Percentiles rank a stretch among this genome's conserved stretches.
Conservation (phyloP, 2,113 vertebrate species). For the Barbus barbus region DNA sequence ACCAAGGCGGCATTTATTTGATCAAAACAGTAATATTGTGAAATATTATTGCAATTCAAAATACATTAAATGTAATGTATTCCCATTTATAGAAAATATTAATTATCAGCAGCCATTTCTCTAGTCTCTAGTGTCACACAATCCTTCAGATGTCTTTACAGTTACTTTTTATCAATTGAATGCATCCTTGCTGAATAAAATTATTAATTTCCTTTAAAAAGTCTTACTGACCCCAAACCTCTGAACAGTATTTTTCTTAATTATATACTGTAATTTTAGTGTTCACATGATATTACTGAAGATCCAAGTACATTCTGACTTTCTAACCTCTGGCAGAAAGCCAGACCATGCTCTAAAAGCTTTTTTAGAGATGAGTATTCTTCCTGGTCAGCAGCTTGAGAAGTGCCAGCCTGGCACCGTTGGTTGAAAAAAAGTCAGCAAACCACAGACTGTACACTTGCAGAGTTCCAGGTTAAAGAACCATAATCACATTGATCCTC, state of each 20-base stretch:
- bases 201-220: neutral
- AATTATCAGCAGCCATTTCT: too few species aligned
- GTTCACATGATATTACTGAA: too few species aligned
- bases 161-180: neutral
- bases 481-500: neutral
- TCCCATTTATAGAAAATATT: too few species aligned
- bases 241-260: neutral
- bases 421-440: neutral
- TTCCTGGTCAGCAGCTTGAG: constrained; percentile 11
- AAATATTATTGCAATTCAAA: neutral
- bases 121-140: neutral
- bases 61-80: too few species aligned
- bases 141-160: neutral
- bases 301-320: too few species aligned
- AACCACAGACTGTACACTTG: neutral
- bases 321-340: constrained; percentile 15
- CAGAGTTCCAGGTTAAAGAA: neutral
- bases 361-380: constrained; percentile 7
- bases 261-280: neutral
- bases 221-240: neutral
- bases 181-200: neutral
- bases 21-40: neutral
- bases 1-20: neutral
- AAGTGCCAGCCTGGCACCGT: neutral
- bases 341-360: constrained; percentile 9